Base-by-base conservation (phyloP, 2,888 invertebrate genomes). In the Listrodromus nycthemerus region DNA sequence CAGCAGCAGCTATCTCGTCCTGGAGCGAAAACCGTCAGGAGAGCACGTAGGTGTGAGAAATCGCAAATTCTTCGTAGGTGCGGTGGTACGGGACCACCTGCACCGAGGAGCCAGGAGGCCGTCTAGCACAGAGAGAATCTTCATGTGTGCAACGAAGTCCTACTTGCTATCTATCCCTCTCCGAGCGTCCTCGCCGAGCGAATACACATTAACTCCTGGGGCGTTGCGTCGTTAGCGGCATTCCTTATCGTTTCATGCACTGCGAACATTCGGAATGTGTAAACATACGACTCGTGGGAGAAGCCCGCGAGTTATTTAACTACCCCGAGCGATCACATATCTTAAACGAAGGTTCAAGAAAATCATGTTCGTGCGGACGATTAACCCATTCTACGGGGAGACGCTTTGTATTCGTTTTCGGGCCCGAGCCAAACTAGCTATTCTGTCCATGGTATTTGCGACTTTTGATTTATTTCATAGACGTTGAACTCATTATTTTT, bases 11-110 rank as follows among this genome's bases (percentile, higher is more conserved):
- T 80, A 83, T 80, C 77, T 77, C 80, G 45, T 65, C 50, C 16
- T 58, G 61, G 37, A 19, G 55, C 70, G 52, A 52, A 61, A 16
- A 55, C 10, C 75, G 63, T 55, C 50, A 80, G 75, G 80, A 67
- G 83, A 82, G 71, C 81, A 81, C 82, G 76, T 77, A 87, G 84
- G 86, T 86, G 83, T 84, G 89, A 83, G 88, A 90, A 91, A 91
- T 91, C 91, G 88, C 90, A 89, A 92, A 92, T 92, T 92, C 91
- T 91, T 89, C 88, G 89, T 90, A 90, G 91, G 89, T 89, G 88
- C 87, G 86, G 85, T 84, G 86, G 86, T 87, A 86, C 81, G 86
- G 85, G 85, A 87, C 73, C 87, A 86, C 84, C 84, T 78, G 78
- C 88, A 87, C 86, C 83, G 88, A 78, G 83, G 70, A 80, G 76